phyloP scores from a whole-genome alignment of 2,113 vertebrate species.

The Agapornis roseicollis region DNA sequence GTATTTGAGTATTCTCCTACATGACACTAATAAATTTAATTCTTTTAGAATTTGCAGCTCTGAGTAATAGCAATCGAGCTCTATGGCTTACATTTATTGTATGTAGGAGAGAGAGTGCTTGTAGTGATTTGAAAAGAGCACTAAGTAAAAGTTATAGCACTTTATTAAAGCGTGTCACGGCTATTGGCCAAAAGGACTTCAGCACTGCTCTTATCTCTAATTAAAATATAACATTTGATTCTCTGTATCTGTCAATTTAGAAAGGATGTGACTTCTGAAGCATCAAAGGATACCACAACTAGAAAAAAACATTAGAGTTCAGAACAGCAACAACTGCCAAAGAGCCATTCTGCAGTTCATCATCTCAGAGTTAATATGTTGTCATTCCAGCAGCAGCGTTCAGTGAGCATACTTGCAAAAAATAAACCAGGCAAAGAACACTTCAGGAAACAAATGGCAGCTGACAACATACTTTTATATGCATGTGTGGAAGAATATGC shows the following conservation, averaged over 20 bases:
- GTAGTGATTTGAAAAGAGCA: background rate
- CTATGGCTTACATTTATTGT: background rate
- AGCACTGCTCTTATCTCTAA: conserved; percentile 1
- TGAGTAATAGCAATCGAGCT: background rate
- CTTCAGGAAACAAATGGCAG: background rate
- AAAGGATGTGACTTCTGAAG: background rate
- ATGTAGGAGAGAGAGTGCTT: background rate
- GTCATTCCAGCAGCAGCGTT: background rate
- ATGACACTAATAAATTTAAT: background rate
- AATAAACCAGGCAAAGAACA: background rate
- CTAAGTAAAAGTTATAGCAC: background rate
- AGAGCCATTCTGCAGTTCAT: background rate
- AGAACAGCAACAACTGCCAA: background rate
- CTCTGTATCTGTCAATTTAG: background rate
- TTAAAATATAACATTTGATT: conserved; percentile 25
- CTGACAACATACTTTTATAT: background rate
- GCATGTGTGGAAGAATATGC: accelerated
- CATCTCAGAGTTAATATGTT: background rate
- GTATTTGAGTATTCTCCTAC: background rate
- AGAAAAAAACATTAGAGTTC: background rate
- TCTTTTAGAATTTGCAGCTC: background rate
- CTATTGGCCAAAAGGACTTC: background rate
- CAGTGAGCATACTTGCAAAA: background rate
- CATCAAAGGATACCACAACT: background rate
- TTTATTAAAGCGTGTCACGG: background rate